Base-by-base conservation (phyloP, 2,888 invertebrate genomes). In the Chloroclystis v-ata region DNA sequence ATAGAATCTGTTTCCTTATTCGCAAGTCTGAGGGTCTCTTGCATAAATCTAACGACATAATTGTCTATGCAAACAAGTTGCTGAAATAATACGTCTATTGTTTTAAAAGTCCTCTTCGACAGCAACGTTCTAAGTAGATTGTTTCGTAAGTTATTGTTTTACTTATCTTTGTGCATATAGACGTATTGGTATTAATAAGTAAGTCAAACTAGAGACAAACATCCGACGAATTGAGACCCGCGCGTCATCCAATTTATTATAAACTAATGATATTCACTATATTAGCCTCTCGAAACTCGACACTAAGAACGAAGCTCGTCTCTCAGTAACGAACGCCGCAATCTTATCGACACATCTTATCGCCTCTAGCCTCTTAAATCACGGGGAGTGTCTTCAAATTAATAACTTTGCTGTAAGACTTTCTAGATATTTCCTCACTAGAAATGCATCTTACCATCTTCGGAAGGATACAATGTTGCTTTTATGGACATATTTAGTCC, bases 361-460 rank as follows among this genome's bases (percentile, higher is more conserved):
- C 62, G 49, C 51, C 59, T 54, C 57, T 52, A 57, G 51, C 54
- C 48, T 48, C 59, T 54, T 61, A 57, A 51, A 60, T 59, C 57
- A 59, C 60, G 52, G 52, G 63, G 56, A 48, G 52, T 54, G 54
- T 56, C 59, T 61, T 61, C 51, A 48, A 62, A 65, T 69, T 61
- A 64, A 63, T 65, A 67, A 64, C 66, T 73, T 68, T 62, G 62
- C 61, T 60, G 59, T 57, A 53, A 54, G 56, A 56, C 61, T 53
- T 55, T 51, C 49, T 62, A 20, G 20, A 5, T 20, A 63, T 63
- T 54, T 54, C 52, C 50, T 62, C 59, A 60, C 70, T 63, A 66
- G 65, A 65, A 68, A 60, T 57, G 57, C 63, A 71, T 71, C 70
- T 68, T 53, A 59, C 52, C 59, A 63, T 53, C 40, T 40, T 46